Evolutionary conservation across 2,113 vertebrate species (phyloP), one percentile per base, ranked within the genome.

Genomic region (Taurulus bubalis): DNA sequence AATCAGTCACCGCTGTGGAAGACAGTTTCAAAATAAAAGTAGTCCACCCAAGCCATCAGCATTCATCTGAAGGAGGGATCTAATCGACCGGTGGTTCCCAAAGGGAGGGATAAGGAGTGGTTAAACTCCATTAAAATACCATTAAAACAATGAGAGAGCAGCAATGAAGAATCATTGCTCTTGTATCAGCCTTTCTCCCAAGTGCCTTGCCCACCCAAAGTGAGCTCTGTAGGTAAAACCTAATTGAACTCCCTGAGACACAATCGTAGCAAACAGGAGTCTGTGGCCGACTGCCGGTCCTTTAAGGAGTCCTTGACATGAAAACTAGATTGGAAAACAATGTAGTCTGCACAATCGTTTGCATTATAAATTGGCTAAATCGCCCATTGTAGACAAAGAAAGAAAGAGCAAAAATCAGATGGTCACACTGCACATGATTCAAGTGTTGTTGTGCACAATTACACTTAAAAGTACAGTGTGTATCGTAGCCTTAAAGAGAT

Each of bases 121-220:
- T 70, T 83, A 11, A 60, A 62, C 69, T 67, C 45, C 28, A 70
- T 80, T 83, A 80, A 58, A 77, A 71, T 36, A 3, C 45, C 73
- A 85, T 88, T 85, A 86, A 58, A 83, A 66, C 63, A 76, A 78
- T 49, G 24, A 89, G 56, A 12, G 62, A 65, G 62, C 32, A 87
- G 69, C 72, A 79, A 67, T 69, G 47, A 82, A 82, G 62, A 75
- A 65, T 85, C 32, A 67, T 77, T 56, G 49, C 69, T 75, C 0
- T 56, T 32, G 30, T 69, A 73, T 85, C 72, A 71, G 77, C 26
- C 8, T 59, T 77, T 63, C 28, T 76, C 60, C 53, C 30, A 32
- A 56, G n/a, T 49, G 75, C 47, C 49, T 70, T 47, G 18, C 71
- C 64, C 67, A 10, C 76, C 40, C 73, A 66, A 47, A 56, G 55